Conservation (phyloP, 2,888 invertebrate genomes). For the Ichneumon xanthorius region DNA sequence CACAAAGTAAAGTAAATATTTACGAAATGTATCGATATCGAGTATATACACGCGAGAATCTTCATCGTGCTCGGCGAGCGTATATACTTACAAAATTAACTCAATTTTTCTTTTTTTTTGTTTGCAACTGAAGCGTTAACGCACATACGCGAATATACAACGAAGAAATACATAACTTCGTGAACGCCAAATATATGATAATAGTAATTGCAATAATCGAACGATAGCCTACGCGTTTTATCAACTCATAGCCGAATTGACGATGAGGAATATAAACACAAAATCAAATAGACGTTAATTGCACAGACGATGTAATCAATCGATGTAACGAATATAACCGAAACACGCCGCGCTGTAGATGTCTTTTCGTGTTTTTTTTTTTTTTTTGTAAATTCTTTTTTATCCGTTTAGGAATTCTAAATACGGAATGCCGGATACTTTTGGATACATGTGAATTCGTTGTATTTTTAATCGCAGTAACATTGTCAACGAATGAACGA, state of each 20-base stretch:
- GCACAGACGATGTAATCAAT: conserved; percentile 4
- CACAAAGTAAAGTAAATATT: conserved; percentile 31
- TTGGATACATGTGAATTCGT: conserved; percentile 32
- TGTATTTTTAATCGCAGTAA: conserved; percentile 40
- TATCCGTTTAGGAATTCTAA: conserved; percentile 19
- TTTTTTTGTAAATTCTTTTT: neutral
- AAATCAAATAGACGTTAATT: conserved; percentile 19
- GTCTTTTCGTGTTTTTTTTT: neutral
- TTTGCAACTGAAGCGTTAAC: conserved; percentile 38
- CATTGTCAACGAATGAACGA: conserved; percentile 12
- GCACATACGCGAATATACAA: conserved; percentile 22
- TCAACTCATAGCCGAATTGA: conserved; percentile 35
- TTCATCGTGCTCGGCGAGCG: conserved; percentile 14
- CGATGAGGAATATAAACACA: conserved; percentile 5
- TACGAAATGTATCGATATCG: conserved; percentile 31
- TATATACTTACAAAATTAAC: conserved; percentile 29
- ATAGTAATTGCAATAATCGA: conserved; percentile 34
- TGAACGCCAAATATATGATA: conserved; percentile 41
- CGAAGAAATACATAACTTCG: conserved; percentile 20
- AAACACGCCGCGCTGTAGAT: neutral
- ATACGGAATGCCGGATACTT: conserved; percentile 22
- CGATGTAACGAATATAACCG: neutral
- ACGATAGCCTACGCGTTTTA: conserved; percentile 3
- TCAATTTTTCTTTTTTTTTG: conserved; percentile 13
- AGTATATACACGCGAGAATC: conserved; percentile 34